Evolutionary conservation across 2,888 invertebrate species (phyloP).

Genomic region (Congeria kusceri): DNA sequence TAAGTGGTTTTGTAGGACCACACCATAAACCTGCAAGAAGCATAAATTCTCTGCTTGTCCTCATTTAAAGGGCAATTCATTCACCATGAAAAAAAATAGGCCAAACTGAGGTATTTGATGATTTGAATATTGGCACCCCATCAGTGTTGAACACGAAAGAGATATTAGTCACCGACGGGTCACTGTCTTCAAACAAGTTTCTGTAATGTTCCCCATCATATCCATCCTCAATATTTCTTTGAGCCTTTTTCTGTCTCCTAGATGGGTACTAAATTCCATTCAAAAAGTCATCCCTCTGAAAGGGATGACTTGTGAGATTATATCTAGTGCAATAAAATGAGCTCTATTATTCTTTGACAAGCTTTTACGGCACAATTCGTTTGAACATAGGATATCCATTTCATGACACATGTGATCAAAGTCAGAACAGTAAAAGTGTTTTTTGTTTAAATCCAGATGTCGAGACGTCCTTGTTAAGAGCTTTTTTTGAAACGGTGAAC

Average conservation of each 20-base stretch:
- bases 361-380: too few relatives aligned
- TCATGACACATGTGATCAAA: background rate
- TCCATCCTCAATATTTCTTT: slow-evolving; percentile 34
- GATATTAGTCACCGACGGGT: slow-evolving; percentile 10
- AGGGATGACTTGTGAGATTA: slow-evolving; percentile 24
- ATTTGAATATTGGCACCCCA: slow-evolving; percentile 39
- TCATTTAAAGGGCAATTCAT: slow-evolving; percentile 29
- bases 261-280: slow-evolving; percentile 8
- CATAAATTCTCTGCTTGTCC: slow-evolving; percentile 26
- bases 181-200: slow-evolving; percentile 1
- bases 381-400: background rate
- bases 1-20: slow-evolving; percentile 31
- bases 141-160: slow-evolving; percentile 37
- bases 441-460: background rate
- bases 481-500: slow-evolving; percentile 28
- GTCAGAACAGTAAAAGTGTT: slow-evolving; percentile 21
- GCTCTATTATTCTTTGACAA: background rate
- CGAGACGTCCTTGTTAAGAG: slow-evolving; percentile 14
- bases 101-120: slow-evolving; percentile 35
- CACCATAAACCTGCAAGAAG: slow-evolving; percentile 40
- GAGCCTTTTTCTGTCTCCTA: slow-evolving; percentile 1
- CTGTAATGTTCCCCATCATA: slow-evolving; percentile 29
- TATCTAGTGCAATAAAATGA: slow-evolving; percentile 28
- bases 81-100: slow-evolving; percentile 36
- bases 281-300: slow-evolving; percentile 18